Evolutionary conservation across 92 coral and sea anemone genomes (phyloP).

Genomic region (Isaurus tuberculatus): DNA sequence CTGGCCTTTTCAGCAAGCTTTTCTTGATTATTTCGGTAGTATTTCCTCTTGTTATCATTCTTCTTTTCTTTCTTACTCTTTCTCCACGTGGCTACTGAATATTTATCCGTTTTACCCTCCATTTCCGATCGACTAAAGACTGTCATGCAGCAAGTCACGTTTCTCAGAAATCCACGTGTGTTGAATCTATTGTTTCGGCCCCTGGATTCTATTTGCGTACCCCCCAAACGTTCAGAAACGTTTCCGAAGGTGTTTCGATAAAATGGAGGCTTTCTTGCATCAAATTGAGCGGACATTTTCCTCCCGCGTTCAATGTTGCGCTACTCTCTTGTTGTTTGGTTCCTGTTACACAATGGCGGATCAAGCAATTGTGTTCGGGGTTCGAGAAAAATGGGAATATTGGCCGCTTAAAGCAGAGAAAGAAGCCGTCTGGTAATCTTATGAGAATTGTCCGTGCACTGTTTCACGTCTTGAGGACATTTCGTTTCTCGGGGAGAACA

Average conservation of each 20-base stretch:
- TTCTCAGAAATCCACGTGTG: conserved; percentile 26
- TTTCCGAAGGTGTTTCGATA: conserved; percentile 2
- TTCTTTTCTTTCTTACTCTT: conserved; percentile 40
- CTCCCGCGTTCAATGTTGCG: neutral
- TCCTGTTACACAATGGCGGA: neutral
- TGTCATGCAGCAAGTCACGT: conserved; percentile 35
- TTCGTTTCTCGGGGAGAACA: conserved; percentile 3
- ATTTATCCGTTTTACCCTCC: conserved; percentile 32
- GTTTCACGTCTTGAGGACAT: conserved; percentile 11
- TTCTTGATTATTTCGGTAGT: conserved; percentile 49
- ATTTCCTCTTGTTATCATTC: conserved; percentile 44
- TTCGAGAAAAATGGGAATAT: neutral
- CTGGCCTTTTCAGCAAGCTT: conserved; percentile 49
- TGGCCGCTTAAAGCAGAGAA: neutral
- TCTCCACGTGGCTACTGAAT: conserved; percentile 40
- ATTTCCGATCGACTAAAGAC: conserved; percentile 17
- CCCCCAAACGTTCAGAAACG: conserved; percentile 17
- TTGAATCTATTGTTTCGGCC: conserved; percentile 17
- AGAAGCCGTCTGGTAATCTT: conserved; percentile 9
- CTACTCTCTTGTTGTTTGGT: neutral
- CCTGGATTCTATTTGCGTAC: neutral
- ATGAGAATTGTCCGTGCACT: conserved; percentile 23
- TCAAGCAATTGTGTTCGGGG: neutral
- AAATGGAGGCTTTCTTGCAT: conserved; percentile 5
- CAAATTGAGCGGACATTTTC: neutral